Evolutionary conservation across 1,140 invertebrate genomes (phyloP).

Genomic region (Drosophila arizonae): DNA sequence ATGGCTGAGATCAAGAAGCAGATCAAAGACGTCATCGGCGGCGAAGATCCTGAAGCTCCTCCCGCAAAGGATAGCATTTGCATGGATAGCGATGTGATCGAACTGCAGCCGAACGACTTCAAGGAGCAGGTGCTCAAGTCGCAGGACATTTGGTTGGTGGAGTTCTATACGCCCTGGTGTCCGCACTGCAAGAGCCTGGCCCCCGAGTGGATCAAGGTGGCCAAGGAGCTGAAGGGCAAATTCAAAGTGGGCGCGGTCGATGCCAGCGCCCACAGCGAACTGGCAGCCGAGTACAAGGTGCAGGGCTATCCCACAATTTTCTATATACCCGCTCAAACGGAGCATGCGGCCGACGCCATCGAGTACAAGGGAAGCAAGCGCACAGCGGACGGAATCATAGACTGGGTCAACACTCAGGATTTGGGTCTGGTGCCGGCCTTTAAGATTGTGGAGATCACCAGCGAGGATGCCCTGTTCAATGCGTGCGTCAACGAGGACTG

Average conservation of each 20-base stretch:
- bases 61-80: slow-evolving; percentile 10
- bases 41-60: slow-evolving; percentile 36
- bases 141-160: slow-evolving; percentile 97
- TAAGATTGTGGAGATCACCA: slow-evolving; percentile 84
- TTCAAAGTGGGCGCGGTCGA: slow-evolving; percentile 98
- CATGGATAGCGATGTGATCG: slow-evolving; percentile 90
- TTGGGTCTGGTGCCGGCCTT: background rate
- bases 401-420: slow-evolving; percentile 92
- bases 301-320: slow-evolving; percentile 99
- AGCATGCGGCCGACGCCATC: slow-evolving; percentile 87
- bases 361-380: slow-evolving; percentile 95
- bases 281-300: slow-evolving; percentile 90
- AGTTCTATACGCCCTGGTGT: slow-evolving; percentile 99
- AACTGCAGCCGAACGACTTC: slow-evolving; percentile 97
- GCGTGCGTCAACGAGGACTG: slow-evolving; percentile 93
- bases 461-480: slow-evolving; percentile 86
- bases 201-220: slow-evolving; percentile 97
- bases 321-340: slow-evolving; percentile 93
- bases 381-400: slow-evolving; percentile 93
- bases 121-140: slow-evolving; percentile 94
- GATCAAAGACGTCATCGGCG: slow-evolving; percentile 62
- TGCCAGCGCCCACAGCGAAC: slow-evolving; percentile 94
- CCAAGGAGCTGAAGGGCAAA: slow-evolving; percentile 96
- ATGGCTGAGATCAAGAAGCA: slow-evolving; percentile 83
- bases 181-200: slow-evolving; percentile 98